Evolutionary conservation across 2,797 vertebrate species (phyloP), one percentile per base, ranked within the genome.

Genomic region (Merluccius polli): DNA sequence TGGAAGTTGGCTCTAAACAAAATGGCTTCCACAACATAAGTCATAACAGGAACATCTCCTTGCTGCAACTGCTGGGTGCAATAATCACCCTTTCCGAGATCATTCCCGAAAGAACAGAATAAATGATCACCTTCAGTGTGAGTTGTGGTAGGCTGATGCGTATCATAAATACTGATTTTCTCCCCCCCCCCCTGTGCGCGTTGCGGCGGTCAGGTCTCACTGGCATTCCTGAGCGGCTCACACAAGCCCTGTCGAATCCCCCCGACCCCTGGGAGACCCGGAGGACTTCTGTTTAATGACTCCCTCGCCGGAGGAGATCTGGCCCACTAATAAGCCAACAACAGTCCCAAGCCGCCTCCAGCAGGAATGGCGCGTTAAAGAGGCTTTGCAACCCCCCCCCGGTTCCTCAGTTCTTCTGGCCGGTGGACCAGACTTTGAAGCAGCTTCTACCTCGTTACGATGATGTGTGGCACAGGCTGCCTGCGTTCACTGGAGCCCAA

Each of bases 171-270:
- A 30, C 41, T 41, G 21, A 18, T n/a, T 72, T 10, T 24, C 32
- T n/a, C 75, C 82, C 48, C 63, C 82, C 48, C 7, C 2, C 44
- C 44, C 44, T 18, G 21, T 2, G 2, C 9, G 9, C n/a, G 24
- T 65, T 70, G 76, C 86, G 81, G 80, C 80, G 75, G 84, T 83
- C 81, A 73, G 81, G 85, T 81, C 82, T 89, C 85, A 77, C 83
- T 86, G 83, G 90, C 92, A 93, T 94, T 93, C 92, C 89, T 87
- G 52, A 88, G 92, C 84, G 48, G 91, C 92, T 93, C 90, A 59
- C 59, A 65, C 59, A 65, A 5, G 52, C 52, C 52, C 52, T 59
- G 82, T 81, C 79, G 73, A 87, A 84, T 78, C 65, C 81, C 77
- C 86, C 78, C 63, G 41, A 32, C 82, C 15, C 78, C 76, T 44